phyloP scores from a whole-genome alignment of 2,888 invertebrate genomes.

The Thymelicus sylvestris region DNA sequence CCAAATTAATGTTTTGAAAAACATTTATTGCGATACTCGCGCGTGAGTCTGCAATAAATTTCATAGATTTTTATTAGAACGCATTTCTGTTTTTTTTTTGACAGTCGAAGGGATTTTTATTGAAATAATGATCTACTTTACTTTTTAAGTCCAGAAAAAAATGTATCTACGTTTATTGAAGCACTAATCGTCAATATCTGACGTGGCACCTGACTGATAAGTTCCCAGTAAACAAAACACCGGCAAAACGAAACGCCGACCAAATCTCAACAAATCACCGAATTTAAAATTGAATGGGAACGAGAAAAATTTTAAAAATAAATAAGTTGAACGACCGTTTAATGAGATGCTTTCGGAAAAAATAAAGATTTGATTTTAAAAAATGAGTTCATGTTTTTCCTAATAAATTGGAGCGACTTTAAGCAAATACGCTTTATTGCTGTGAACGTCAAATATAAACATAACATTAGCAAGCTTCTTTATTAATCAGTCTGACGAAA shows the following conservation, averaged over 20 bases:
- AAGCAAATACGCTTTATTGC: constrained; percentile 39
- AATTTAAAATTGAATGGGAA: constrained; percentile 38
- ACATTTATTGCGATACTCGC: constrained; percentile 10
- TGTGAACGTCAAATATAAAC: constrained; percentile 15
- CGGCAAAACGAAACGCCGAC: constrained; percentile 19
- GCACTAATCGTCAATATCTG: no score
- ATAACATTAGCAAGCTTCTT: neutral
- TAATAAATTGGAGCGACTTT: constrained; percentile 38
- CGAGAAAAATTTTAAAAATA: constrained; percentile 44
- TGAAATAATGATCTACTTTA: no score
- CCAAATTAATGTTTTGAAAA: constrained; percentile 11
- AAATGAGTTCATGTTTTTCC: constrained; percentile 49
- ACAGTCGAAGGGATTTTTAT: no score
- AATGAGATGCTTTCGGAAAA: constrained; percentile 52
- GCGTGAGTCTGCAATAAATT: constrained; percentile 13
- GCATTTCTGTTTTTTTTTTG: neutral
- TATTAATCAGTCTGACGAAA: constrained; percentile 6
- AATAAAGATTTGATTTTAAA: constrained; percentile 17
- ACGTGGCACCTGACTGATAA: no score
- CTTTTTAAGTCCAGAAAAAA: no score
- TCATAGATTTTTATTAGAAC: neutral
- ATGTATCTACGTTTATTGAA: no score
- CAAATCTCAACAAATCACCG: constrained; percentile 34
- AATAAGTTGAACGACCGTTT: constrained; percentile 59
- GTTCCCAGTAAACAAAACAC: no score